A percentile compares a stretch with the other conserved stretches of the same genome.
These are phyloP conservation scores for Lindbergichthys nudifrons DNA, from an alignment of 2,797 vertebrate species.

Conservation along the genomic window DNA sequence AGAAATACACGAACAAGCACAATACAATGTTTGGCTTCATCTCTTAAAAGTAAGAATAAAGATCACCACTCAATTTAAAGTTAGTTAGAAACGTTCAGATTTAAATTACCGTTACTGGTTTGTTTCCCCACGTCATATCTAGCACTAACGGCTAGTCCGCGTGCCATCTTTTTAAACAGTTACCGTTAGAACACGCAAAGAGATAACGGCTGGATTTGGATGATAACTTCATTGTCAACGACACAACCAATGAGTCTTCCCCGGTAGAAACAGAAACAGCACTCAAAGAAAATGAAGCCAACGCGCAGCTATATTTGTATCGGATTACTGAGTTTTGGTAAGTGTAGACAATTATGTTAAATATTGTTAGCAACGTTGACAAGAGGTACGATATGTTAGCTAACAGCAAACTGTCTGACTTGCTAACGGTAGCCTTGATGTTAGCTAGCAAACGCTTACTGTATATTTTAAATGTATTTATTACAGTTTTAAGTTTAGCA, in stretches of 20 bases:
- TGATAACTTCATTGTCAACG: no score
- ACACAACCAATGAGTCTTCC: background rate
- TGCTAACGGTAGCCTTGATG: no score
- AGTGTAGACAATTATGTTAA: background rate
- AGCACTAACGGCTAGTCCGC: background rate
- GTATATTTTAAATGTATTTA: background rate
- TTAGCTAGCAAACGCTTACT: background rate
- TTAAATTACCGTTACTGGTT: background rate
- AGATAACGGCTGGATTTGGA: background rate
- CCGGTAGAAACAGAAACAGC: background rate
- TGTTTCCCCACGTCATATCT: background rate
- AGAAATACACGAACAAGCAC: background rate
- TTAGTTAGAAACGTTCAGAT: background rate
- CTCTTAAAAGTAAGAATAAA: background rate
- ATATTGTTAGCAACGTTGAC: background rate
- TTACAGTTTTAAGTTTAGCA: background rate
- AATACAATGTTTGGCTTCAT: background rate
- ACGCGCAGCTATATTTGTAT: background rate
- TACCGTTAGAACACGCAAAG: background rate
- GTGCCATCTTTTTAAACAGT: background rate
- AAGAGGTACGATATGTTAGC: no score
- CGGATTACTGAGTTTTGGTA: conserved; percentile 10
- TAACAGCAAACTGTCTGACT: background rate
- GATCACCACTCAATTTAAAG: background rate
- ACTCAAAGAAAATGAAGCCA: conserved; percentile 15